Evolutionary conservation across 2,888 invertebrate genomes (phyloP).

Genomic region (Himalopsyche japonica): DNA sequence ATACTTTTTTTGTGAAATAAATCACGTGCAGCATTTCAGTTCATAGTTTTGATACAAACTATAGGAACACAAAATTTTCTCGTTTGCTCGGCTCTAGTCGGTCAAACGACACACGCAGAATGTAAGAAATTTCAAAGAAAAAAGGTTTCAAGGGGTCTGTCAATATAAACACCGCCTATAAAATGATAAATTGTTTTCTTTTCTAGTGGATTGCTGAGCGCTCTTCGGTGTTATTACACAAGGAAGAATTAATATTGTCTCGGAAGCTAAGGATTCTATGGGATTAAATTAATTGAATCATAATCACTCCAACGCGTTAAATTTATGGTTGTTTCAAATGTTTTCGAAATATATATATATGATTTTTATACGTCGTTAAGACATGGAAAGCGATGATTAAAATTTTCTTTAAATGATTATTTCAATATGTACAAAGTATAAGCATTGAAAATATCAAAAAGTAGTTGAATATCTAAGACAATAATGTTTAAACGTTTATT

Average conservation of each 20-base stretch:
- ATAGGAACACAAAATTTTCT: too few species aligned
- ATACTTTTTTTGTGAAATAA: too few species aligned
- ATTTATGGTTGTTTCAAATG: not conserved
- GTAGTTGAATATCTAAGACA: too few species aligned
- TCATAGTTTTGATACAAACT: too few species aligned
- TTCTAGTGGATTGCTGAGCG: slow-evolving; percentile 17
- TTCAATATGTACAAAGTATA: too few species aligned
- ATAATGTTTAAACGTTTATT: too few species aligned
- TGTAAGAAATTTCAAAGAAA: not conserved
- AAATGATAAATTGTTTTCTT: slow-evolving; percentile 35
- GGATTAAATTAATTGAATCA: not conserved
- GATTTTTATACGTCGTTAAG: not conserved
- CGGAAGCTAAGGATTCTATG: not conserved
- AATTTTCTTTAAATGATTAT: too few species aligned
- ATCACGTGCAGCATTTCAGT: too few species aligned
- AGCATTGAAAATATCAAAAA: too few species aligned
- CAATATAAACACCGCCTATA: slow-evolving; percentile 30
- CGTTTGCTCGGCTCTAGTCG: too few species aligned
- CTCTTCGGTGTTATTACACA: not conserved
- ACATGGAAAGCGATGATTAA: not conserved
- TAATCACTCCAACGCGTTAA: not conserved
- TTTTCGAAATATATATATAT: not conserved
- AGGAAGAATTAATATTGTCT: not conserved
- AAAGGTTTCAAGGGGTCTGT: slow-evolving; percentile 8
- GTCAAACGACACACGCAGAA: not conserved